Conservation (phyloP, 2,797 vertebrate species). For the Melanotaenia nigrans region DNA sequence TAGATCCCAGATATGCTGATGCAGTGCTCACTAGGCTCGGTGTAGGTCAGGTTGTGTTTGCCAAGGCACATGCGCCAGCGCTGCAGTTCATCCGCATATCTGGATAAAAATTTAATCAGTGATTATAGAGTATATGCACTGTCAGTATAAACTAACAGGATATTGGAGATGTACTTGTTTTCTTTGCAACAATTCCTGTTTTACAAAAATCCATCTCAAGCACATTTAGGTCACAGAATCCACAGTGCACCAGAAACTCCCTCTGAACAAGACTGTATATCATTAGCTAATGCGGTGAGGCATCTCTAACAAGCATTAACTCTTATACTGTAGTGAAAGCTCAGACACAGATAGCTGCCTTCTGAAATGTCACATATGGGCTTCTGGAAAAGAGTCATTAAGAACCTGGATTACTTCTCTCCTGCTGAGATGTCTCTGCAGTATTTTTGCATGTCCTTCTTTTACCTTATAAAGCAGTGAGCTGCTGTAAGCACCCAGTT, state of each 20-base stretch:
- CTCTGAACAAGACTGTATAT: constrained; percentile 24
- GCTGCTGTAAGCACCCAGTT: constrained; percentile 86
- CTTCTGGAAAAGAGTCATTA: constrained; percentile 15
- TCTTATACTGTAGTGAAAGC: constrained; percentile 29
- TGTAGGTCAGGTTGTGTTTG: constrained; percentile 84
- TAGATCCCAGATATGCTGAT: constrained; percentile 77
- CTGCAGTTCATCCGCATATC: constrained; percentile 83
- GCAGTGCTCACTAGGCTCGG: constrained; percentile 75
- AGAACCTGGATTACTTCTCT: not conserved
- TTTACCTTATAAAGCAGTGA: constrained; percentile 85
- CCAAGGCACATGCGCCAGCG: constrained; percentile 85
- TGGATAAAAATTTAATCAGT: constrained; percentile 47
- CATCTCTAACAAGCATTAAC: constrained; percentile 36
- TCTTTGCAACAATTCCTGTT: constrained; percentile 2
- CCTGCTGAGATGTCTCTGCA: not conserved
- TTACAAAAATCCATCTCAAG: constrained; percentile 9
- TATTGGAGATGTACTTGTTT: not conserved
- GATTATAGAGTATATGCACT: not conserved
- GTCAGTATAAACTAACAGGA: not conserved
- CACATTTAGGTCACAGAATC: not conserved
- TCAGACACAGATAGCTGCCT: constrained; percentile 26
- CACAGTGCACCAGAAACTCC: constrained; percentile 19
- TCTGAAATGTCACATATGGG: constrained; percentile 34
- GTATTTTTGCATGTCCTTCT: constrained; percentile 12
- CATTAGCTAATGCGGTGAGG: constrained; percentile 35